These are phyloP conservation scores for Deilephila porcellus DNA, from an alignment of 2,888 invertebrate genomes.

Conservation along the genomic window DNA sequence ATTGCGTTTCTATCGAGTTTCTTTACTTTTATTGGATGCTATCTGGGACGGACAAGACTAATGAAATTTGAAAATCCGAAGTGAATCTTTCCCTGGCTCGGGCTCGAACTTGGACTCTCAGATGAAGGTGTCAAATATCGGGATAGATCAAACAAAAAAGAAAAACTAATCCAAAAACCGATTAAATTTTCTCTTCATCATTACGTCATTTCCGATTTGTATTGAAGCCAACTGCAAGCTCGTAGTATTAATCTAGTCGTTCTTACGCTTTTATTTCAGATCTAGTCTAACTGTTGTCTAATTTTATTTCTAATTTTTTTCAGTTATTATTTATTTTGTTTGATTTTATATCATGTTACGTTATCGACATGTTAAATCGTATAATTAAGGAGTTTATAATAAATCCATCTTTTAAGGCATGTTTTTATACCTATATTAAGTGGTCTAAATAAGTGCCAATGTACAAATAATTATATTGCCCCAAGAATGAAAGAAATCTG, in stretches of 20 bases:
- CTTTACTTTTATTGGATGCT: background rate
- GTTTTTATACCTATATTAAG: background rate
- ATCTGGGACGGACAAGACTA: background rate
- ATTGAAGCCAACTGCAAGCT: conserved; percentile 14
- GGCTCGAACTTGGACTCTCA: background rate
- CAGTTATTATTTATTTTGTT: conserved; percentile 16
- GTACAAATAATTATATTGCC: background rate
- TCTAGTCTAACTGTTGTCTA: conserved; percentile 17
- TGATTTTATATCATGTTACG: background rate
- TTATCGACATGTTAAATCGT: background rate
- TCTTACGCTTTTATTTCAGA: conserved; percentile 20
- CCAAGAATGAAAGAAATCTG: background rate
- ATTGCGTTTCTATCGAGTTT: background rate
- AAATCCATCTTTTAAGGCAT: background rate
- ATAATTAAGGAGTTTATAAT: background rate
- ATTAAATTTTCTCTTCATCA: background rate
- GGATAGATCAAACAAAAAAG: background rate
- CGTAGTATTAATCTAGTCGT: conserved; percentile 18
- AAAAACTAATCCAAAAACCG: background rate
- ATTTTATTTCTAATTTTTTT: background rate
- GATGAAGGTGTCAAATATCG: background rate
- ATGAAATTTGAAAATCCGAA: background rate
- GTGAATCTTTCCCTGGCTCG: too few relatives aligned
- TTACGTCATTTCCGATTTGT: background rate
- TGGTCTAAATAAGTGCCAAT: background rate